Base-by-base conservation (phyloP, 2,113 vertebrate species). In the Rhynchomys soricoides region DNA sequence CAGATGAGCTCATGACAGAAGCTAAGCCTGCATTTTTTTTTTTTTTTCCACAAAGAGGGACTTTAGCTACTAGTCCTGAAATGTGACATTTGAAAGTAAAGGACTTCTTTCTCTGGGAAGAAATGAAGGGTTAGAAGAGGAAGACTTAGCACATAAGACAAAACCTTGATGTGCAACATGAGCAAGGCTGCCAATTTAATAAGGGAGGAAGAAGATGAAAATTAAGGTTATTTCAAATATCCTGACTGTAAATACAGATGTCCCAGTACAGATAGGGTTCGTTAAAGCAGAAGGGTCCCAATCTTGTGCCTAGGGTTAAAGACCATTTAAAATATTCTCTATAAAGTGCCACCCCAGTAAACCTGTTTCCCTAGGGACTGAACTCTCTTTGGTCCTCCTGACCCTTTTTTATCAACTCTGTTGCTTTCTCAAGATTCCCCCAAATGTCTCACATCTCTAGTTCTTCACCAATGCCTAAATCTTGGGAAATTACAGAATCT, bases 21-120 rank as follows among this genome's bases (percentile, higher is more conserved):
- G 79, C 57, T 89, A 86, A 95, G 74, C 64, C 62, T 77, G 34
- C 77, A 40, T 91, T 78, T 89, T 91, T 94, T 62, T 62, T 29
- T 29, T 12, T 22, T 22, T 6, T 16, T 9, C 62, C 43, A 92
- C 89, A 93, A 88, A 95, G 78, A 88, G 29, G 73, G 93, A 82
- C 74, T 91, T 95, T 50, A 13, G 2, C 71, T 50, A 62, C 78
- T 94, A 8, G 90, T 91, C 81, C 45, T 91, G 89, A 96, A 97
- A 96, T 64, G 91, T 48, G 93, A 92, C 59, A 91, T 97, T 95
- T 94, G 85, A 96, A 91, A 16, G 74, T 57, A 89, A 95, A 95
- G 91, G 79, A 94, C 86, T 85, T 92, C 66, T 92, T 90, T 90
- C 92, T 75, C 34, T 91, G 71, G 59, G 90, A 71, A 93, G 94